These are phyloP conservation scores for Dendrophyllia cribrosa DNA, from an alignment of 64 coral and sea anemone genomes.

Conservation along the genomic window DNA sequence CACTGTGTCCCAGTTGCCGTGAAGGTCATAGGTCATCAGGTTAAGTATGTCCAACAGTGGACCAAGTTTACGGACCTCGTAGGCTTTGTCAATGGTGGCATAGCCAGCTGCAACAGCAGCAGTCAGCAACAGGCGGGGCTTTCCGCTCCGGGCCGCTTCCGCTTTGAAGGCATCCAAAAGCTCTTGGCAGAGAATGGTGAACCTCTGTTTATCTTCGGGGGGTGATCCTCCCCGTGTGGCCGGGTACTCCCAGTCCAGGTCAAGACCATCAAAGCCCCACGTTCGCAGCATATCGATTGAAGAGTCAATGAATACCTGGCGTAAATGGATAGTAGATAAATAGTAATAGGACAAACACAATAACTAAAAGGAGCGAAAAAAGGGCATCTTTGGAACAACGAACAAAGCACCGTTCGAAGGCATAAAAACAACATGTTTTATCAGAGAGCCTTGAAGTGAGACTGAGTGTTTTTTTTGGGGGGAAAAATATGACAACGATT, in stretches of 20 bases:
- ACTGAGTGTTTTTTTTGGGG: too few species aligned
- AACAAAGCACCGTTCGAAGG: too few species aligned
- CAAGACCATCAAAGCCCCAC: slow-evolving; percentile 81
- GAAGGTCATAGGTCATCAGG: slow-evolving; percentile 85
- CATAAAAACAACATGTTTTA: too few species aligned
- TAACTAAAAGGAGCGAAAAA: too few species aligned
- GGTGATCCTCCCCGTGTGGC: slow-evolving; percentile 62
- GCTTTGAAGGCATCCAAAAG: slow-evolving; percentile 68
- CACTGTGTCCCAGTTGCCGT: slow-evolving; percentile 70
- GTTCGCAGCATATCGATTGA: slow-evolving; percentile 50
- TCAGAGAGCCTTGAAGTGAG: too few species aligned
- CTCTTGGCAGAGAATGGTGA: slow-evolving; percentile 74
- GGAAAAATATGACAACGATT: too few species aligned
- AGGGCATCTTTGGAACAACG: too few species aligned
- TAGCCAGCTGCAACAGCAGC: slow-evolving; percentile 80
- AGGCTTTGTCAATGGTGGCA: slow-evolving; percentile 66
- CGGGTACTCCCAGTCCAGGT: slow-evolving; percentile 88
- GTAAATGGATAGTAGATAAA: not conserved
- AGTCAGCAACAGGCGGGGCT: slow-evolving; percentile 71
- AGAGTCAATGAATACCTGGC: slow-evolving; percentile 74
- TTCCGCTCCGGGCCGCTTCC: slow-evolving; percentile 42
- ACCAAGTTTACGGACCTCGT: slow-evolving; percentile 39
- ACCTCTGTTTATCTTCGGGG: slow-evolving; percentile 68
- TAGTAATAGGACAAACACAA: not conserved
- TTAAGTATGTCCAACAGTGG: slow-evolving; percentile 53